Base-by-base conservation (phyloP, 2,888 invertebrate genomes). In the Galeopsomyia nigrocyanea region DNA sequence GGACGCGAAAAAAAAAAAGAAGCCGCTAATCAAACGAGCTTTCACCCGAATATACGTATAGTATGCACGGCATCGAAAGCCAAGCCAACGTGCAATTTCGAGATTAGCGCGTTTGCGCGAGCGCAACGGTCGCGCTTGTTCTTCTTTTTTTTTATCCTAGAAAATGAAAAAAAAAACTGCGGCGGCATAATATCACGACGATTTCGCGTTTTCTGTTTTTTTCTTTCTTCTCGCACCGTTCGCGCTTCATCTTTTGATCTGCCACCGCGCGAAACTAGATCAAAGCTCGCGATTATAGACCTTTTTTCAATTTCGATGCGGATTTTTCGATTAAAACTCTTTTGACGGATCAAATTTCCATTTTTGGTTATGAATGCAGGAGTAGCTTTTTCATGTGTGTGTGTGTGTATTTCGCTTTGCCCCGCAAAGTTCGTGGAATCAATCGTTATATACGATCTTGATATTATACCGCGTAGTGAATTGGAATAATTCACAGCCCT, bases 41-140 rank as follows among this genome's bases (percentile, higher is more conserved):
- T 73, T 75, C 71, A 70, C 56, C 57, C 64, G 39, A 64, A 72
- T 66, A 64, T 31, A n/a, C n/a, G n/a, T n/a, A 49, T 13, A 58
- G 31, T 50, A 19, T 10, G 13, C 10, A 14, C 7, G 21, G 47
- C 57, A 46, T 67, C 60, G 61, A 56, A 55, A 60, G 26, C 53
- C 66, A 60, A 49, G 51, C 58, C 46, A 50, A 49, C 63, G 51
- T 69, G 73, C 73, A 73, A 73, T 75, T 75, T 73, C 70, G 75
- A 73, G 72, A 75, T 75, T 75, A 75, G 70, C 63, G 55, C 50
- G 66, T 66, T 58, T 51, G 65, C 51, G 47, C 57, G 50, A 47
- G 60, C 13, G 61, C 49, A 47, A 31, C 17, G 39, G 50, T 56
- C 39, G 39, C 19, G 22, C 49, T 50, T 26, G 46, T 22, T 13